Percentiles rank a stretch among this genome's conserved stretches.
These are phyloP conservation scores for Drosophila atripex DNA, from an alignment of 2,888 invertebrate genomes.

Conservation along the genomic window DNA sequence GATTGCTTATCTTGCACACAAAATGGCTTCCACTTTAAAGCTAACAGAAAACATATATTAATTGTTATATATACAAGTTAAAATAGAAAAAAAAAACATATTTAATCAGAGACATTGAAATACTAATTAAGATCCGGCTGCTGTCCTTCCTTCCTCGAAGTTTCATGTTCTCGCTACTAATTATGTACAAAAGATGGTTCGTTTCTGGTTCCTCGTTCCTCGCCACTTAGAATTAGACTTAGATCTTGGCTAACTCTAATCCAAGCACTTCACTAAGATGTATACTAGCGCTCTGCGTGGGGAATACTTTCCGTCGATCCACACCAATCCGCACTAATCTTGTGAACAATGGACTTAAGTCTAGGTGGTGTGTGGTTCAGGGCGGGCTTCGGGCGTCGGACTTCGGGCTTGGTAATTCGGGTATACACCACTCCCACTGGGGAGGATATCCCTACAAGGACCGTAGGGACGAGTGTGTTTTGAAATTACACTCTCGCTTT, in stretches of 20 bases:
- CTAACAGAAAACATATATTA: constrained; percentile 54
- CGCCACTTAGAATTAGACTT: constrained; percentile 9
- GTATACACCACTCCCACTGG: too few species aligned
- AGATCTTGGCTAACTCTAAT: background rate
- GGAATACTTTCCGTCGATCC: constrained; percentile 6
- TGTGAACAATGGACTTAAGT: constrained; percentile 3
- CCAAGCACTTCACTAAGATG: background rate
- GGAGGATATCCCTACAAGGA: too few species aligned
- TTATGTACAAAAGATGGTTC: constrained; percentile 29
- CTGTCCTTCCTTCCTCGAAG: background rate
- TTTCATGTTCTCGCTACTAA: constrained; percentile 2
- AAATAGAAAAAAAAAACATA: constrained; percentile 6
- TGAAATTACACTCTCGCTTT: background rate
- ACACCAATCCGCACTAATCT: background rate
- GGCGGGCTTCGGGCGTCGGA: too few species aligned
- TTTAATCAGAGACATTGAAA: background rate
- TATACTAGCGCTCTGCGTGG: background rate
- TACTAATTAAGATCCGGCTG: background rate
- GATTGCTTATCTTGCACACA: constrained; percentile 48
- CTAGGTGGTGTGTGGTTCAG: background rate
- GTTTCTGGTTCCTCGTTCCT: too few species aligned
- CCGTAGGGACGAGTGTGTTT: background rate
- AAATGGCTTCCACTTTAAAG: constrained; percentile 68
- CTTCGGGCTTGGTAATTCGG: too few species aligned
- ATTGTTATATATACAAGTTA: constrained; percentile 27